A percentile compares a stretch with the other conserved stretches of the same genome.
These are phyloP conservation scores for Sphinx pinastri DNA, from an alignment of 2,888 invertebrate genomes.

Conservation along the genomic window DNA sequence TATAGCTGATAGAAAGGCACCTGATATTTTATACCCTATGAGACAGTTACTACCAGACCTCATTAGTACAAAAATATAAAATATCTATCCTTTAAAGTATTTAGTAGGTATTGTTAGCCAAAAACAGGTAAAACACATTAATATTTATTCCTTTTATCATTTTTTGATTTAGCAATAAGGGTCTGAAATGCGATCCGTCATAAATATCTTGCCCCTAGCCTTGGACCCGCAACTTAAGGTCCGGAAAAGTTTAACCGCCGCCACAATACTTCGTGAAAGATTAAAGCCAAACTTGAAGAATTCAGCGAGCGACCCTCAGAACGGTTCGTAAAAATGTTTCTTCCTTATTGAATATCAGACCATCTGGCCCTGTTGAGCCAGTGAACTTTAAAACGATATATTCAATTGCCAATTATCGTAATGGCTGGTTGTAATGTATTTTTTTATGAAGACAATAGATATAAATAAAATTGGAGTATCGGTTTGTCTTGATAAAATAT, in stretches of 20 bases:
- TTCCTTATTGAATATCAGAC: conserved; percentile 66
- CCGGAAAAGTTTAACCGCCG: conserved; percentile 60
- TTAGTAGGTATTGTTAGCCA: too few species aligned
- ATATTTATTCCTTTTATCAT: not conserved
- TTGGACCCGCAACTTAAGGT: conserved; percentile 39
- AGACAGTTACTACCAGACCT: too few species aligned
- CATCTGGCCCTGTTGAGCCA: conserved; percentile 48
- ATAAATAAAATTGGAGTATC: too few species aligned
- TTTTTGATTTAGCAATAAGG: not conserved
- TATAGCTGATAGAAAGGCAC: too few species aligned
- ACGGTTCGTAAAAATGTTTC: conserved; percentile 68
- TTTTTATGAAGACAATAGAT: too few species aligned
- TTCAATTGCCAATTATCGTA: conserved; percentile 25
- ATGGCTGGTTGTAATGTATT: conserved; percentile 2
- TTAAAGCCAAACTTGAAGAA: conserved; percentile 69
- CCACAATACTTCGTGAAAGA: conserved; percentile 68
- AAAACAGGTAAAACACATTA: not conserved
- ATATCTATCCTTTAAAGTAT: too few species aligned
- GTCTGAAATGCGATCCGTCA: conserved; percentile 35
- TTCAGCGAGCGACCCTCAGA: conserved; percentile 64
- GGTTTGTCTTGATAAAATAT: too few species aligned
- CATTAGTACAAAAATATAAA: too few species aligned
- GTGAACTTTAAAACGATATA: conserved; percentile 27
- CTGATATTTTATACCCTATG: too few species aligned
- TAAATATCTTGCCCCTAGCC: conserved; percentile 47